phyloP scores from a whole-genome alignment of 2,113 vertebrate species.

The Quiscalus mexicanus region DNA sequence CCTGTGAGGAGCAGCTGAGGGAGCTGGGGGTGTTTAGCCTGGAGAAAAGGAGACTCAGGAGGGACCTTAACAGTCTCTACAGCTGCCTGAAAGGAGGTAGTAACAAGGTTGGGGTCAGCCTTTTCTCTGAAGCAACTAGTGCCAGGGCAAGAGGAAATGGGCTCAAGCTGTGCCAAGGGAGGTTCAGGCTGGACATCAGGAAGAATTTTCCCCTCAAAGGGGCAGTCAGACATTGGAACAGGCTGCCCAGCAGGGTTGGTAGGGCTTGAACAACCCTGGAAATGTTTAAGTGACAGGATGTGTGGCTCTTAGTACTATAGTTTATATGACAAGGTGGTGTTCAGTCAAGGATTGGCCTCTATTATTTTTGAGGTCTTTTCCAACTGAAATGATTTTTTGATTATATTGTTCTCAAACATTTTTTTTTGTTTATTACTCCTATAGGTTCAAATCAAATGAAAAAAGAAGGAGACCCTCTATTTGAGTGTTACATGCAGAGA shows the following conservation, averaged over 20 bases:
- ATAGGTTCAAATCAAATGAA: background rate
- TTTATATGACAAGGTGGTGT: background rate
- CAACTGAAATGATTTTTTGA: accelerated
- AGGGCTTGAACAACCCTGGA: background rate
- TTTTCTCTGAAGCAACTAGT: background rate
- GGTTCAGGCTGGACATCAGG: background rate
- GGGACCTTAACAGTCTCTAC: no score
- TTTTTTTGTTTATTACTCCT: background rate
- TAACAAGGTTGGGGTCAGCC: accelerated
- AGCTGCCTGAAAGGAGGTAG: no score
- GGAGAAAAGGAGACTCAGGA: background rate
- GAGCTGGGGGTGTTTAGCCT: background rate
- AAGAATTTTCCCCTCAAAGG: background rate
- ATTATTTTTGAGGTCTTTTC: background rate
- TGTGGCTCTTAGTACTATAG: background rate
- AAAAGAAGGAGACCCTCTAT: background rate
- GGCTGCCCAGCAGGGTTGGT: background rate
- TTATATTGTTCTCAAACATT: background rate
- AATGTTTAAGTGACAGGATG: background rate
- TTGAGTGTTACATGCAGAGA: background rate
- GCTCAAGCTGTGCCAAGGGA: background rate
- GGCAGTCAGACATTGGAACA: background rate
- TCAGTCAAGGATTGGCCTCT: background rate
- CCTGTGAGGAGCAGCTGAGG: background rate
- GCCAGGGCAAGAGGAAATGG: background rate